These are phyloP conservation scores for Premnoplex brunnescens DNA, from an alignment of 2,797 vertebrate genomes.

Conservation along the genomic window DNA sequence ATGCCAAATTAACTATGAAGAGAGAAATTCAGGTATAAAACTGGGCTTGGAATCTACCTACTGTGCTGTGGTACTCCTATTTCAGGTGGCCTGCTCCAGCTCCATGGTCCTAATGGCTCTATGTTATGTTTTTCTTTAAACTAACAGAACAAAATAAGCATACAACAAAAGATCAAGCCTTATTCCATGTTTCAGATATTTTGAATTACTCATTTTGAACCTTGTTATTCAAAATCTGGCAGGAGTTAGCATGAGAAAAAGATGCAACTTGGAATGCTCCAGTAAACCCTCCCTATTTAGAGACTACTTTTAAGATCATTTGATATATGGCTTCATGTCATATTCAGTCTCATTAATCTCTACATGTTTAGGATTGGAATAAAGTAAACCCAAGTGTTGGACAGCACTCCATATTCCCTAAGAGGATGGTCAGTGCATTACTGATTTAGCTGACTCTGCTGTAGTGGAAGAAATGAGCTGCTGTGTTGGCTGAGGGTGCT, in stretches of 20 bases:
- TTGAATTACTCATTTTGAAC: fast-evolving
- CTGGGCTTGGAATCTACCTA: not conserved
- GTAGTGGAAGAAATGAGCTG: not conserved
- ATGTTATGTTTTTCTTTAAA: not conserved
- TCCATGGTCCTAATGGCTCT: not conserved
- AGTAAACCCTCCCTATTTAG: not conserved
- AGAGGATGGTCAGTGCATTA: not conserved
- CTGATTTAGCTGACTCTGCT: not conserved
- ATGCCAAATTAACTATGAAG: not conserved
- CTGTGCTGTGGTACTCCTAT: not conserved
- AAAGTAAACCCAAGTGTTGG: not conserved
- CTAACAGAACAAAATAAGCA: not conserved
- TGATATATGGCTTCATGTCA: not conserved
- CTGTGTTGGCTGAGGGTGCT: not conserved
- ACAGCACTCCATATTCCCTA: not conserved
- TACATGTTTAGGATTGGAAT: not conserved
- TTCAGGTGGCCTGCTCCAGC: not conserved
- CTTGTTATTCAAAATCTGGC: not conserved
- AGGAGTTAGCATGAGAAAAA: not conserved
- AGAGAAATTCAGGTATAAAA: not conserved
- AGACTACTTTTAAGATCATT: not conserved
- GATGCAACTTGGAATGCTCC: not conserved
- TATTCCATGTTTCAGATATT: not conserved
- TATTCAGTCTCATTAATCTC: not conserved
- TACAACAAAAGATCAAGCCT: not conserved